Conservation (phyloP, 2,113 vertebrate genomes). For the Lasiurus cinereus region DNA sequence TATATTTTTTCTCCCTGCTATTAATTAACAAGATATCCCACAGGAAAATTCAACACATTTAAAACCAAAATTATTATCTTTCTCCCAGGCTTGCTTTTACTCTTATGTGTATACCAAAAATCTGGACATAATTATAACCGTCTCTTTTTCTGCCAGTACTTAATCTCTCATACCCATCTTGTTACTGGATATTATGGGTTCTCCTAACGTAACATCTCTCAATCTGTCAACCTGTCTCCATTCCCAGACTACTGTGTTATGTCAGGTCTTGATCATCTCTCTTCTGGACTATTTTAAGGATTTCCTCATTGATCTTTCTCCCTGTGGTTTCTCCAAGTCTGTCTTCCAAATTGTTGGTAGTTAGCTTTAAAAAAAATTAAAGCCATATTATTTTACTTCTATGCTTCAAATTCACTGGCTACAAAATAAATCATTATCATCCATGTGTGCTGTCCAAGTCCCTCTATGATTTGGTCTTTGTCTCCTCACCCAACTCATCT, state of each 20-base stretch:
- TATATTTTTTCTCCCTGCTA: neutral
- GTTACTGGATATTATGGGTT: neutral
- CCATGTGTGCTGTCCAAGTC: no score
- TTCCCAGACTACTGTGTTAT: neutral
- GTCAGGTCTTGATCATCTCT: neutral
- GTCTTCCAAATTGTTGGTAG: neutral
- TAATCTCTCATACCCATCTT: neutral
- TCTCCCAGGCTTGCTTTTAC: neutral
- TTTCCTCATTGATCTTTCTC: neutral
- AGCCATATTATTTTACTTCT: neutral
- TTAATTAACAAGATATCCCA: neutral
- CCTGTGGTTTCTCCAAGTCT: neutral
- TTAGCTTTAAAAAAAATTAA: neutral
- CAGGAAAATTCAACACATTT: neutral
- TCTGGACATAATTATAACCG: neutral
- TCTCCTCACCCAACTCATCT: neutral
- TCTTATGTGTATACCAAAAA: neutral
- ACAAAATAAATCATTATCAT: neutral
- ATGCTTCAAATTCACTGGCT: neutral
- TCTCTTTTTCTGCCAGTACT: neutral
- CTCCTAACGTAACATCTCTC: neutral
- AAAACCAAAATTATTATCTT: neutral
- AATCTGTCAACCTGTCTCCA: neutral
- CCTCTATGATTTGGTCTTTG: neutral
- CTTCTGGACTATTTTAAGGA: neutral